Conservation (phyloP, 2,797 vertebrate species). For the Rhabdophis nuchalis region DNA sequence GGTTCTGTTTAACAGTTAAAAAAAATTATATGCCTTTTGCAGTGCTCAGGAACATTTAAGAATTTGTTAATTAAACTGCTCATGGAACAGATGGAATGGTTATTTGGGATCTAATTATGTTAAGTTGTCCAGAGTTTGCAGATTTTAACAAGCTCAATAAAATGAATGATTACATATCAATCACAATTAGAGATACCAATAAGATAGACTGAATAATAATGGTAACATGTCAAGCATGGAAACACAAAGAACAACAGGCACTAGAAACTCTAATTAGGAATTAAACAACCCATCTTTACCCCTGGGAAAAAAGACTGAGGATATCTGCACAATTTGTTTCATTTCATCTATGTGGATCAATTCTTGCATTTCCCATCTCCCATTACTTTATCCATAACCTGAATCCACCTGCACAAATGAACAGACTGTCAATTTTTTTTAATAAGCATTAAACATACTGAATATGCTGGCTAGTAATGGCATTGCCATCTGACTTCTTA, state of each 20-base stretch:
- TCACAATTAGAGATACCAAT: constrained; percentile 79
- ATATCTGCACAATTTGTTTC: not conserved
- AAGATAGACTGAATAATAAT: constrained; percentile 68
- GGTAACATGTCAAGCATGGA: constrained; percentile 74
- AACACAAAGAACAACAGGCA: constrained; percentile 56
- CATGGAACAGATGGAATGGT: constrained; percentile 93
- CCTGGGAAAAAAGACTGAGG: not conserved
- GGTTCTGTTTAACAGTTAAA: constrained; percentile 84
- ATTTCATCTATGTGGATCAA: not conserved
- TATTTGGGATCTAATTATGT: constrained; percentile 91
- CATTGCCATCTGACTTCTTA: not conserved
- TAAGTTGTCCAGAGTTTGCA: constrained; percentile 84
- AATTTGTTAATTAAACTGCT: constrained; percentile 98
- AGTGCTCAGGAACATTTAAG: constrained; percentile 77
- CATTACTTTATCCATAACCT: not conserved
- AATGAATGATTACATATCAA: constrained; percentile 82
- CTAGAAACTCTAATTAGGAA: constrained; percentile 29
- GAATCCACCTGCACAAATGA: constrained; percentile 28
- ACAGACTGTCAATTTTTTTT: constrained; percentile 30
- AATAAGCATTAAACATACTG: not conserved
- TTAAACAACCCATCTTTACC: not conserved
- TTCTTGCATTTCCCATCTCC: not conserved
- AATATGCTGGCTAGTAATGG: not conserved
- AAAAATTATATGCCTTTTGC: constrained; percentile 79
- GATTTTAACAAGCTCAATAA: constrained; percentile 77